Evolutionary conservation across 2,888 invertebrate species (phyloP).

Genomic region (Escarpia spicata): DNA sequence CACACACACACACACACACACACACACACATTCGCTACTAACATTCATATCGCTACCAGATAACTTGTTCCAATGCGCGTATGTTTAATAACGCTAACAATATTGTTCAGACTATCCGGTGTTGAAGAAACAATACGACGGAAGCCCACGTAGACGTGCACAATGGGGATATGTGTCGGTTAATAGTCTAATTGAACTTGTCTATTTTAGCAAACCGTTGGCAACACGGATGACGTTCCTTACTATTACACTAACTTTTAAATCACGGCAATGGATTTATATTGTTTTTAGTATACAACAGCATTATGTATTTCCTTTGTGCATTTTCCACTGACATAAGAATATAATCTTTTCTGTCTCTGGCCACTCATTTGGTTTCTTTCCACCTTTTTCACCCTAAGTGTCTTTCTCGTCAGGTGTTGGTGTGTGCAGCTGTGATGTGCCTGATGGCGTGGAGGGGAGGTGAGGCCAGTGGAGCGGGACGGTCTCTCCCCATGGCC

Average conservation of each 20-base stretch:
- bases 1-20: too few species aligned
- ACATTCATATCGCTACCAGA: background rate
- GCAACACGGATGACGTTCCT: too few species aligned
- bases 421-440: background rate
- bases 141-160: background rate
- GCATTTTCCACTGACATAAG: too few species aligned
- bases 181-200: background rate
- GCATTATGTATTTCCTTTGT: too few species aligned
- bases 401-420: background rate
- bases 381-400: too few species aligned
- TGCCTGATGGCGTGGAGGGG: background rate
- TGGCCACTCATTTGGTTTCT: too few species aligned
- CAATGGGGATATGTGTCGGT: background rate
- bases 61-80: background rate
- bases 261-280: too few species aligned
- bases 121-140: background rate
- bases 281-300: too few species aligned
- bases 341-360: too few species aligned
- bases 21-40: too few species aligned
- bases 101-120: background rate
- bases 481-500: slow-evolving; percentile 37
- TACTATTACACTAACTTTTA: too few species aligned
- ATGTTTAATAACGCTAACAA: background rate
- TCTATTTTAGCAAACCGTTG: too few species aligned
- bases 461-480: slow-evolving; percentile 28